Conservation (phyloP, 2,888 invertebrate genomes). For the Byasa hedistus region DNA sequence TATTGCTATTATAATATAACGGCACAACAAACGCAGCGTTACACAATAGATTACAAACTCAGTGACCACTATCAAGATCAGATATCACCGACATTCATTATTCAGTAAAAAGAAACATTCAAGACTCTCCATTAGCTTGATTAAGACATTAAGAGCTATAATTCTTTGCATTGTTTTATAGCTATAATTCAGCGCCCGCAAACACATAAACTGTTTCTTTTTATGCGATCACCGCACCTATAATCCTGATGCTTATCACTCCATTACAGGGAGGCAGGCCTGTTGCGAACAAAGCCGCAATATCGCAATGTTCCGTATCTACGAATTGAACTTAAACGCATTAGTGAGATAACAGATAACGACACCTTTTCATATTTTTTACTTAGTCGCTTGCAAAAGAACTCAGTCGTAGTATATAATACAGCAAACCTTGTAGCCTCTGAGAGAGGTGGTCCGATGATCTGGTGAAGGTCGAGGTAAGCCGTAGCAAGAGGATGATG, state of each 20-base stretch:
- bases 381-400: not conserved
- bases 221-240: constrained; percentile 29
- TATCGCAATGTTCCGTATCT: constrained; percentile 23
- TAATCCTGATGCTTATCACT: constrained; percentile 27
- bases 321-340: constrained; percentile 21
- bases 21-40: not conserved
- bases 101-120: constrained; percentile 20
- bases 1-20: no score
- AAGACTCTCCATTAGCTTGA: constrained; percentile 28
- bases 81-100: constrained; percentile 27
- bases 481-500: no score
- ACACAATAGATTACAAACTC: constrained; percentile 17
- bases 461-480: no score
- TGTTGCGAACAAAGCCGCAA: constrained; percentile 24
- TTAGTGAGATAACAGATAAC: constrained; percentile 20
- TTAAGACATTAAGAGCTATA: constrained; percentile 30
- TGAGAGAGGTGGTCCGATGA: no score
- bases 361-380: not conserved
- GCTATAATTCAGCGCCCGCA: constrained; percentile 22
- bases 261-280: constrained; percentile 24
- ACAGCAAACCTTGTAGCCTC: no score
- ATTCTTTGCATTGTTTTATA: constrained; percentile 22
- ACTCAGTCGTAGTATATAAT: no score
- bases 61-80: constrained; percentile 24
- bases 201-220: constrained; percentile 28